Evolutionary conservation across 2,888 invertebrate species (phyloP), one percentile per base, ranked within the genome.

Genomic region (Drosophila subquinaria): DNA sequence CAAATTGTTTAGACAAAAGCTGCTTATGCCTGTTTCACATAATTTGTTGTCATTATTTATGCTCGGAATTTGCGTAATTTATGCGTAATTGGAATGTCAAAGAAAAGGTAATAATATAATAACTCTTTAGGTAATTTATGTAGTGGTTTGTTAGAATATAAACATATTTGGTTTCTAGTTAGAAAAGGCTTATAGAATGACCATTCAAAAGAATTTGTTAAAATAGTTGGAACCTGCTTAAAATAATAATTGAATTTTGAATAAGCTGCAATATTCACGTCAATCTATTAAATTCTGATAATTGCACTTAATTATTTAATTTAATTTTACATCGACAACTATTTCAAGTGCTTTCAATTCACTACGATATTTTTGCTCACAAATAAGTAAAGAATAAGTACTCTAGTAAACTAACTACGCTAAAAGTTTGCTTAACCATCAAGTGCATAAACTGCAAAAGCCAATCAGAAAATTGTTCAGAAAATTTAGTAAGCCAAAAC

Each of bases 1-100:
- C 75, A 79, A 81, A 84, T 75, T 47, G 62, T 38, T 66, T 35
- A 13, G 61, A 50, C 55, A 81, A 83, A 87, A 87, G 81, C 84
- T 63, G 69, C 89, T 89, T 84, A 89, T 53, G 42, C n/a, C 35
- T 52, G 55, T 81, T 76, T 75, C 43, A 47, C 5, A 36, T 45
- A 59, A 38, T 42, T 53, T 68, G 52, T 53, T 50, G 38, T 11
- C 20, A 51, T 66, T 57, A 57, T 59, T 51, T 52, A 71, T 55
- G 20, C 55, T 51, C 40, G 30, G 30, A 30, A 63, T 17, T 38
- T 47, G 8, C 36, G 4, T 6, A 36, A 57, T 48, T 38, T 47
- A 36, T 59, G 15, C 35, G 33, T 27, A 51, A 35, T 11, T 52
- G 17, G 23, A 3, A 36, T 62, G 10, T 30, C 27, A 2, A 50